Evolutionary conservation across 2,797 vertebrate species (phyloP), one percentile per base, ranked within the genome.

Genomic region (Sebastiscus albofasciatus): DNA sequence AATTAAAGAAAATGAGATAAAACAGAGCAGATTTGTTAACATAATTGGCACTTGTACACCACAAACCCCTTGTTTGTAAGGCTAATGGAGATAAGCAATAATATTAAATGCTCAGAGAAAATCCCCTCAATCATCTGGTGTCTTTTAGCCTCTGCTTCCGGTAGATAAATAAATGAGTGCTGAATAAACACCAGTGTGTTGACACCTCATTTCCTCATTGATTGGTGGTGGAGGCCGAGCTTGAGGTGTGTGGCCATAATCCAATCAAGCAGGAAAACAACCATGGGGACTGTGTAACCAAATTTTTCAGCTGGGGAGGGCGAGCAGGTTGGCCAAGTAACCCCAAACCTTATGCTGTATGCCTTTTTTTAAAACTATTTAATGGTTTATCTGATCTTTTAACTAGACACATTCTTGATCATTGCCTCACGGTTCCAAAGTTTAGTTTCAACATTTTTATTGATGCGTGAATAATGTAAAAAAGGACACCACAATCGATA

Each of bases 161-260:
- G 86, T 92, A 94, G 91, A 91, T 94, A 95, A 96, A 96, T 95
- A 94, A 94, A 94, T 94, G 92, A 92, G 92, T 90, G 92, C 83
- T 93, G 91, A 95, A 93, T 93, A 96, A 96, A 96, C 94, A 95
- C 79, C 80, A 61, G 84, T 82, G 92, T 95, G 96, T 95, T 96
- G 95, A 96, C 96, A 95, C 93, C 93, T 96, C 93, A 94, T 96
- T 96, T 96, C 95, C 95, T 95, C 92, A 91, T 94, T 96, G 94
- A 96, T 96, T 95, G 93, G 93, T 94, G 89, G 91, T 89, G 89
- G 93, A 93, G 92, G 93, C 90, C 56, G 79, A 88, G 92, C 85
- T 91, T 86, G 84, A 94, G 94, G 94, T 95, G 95, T 96, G 95
- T 96, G 95, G 96, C 91, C 94, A 92, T 95, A 95, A 96, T 96